Evolutionary conservation across 2,113 vertebrate species (phyloP), one percentile per base, ranked within the genome.

Genomic region (Cettia cetti): DNA sequence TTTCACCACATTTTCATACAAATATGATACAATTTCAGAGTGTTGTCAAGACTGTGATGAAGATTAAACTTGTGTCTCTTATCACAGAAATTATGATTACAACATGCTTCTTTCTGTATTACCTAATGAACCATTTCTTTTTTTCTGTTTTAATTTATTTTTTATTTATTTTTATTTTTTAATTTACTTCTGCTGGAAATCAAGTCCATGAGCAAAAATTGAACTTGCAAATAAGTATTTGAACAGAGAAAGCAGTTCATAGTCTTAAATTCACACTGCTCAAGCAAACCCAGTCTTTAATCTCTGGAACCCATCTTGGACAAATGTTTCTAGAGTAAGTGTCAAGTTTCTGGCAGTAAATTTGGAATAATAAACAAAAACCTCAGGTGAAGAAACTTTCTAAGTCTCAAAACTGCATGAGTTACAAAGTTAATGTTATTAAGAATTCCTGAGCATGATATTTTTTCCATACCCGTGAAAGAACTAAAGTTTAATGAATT

Each of bases 291-390:
- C 63, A 85, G 92, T 59, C 44, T 95, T 92, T 90, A 89, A 92
- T 85, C 81, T 92, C 81, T 82, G 86, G 88, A 79, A 89, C 91
- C 21, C 86, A 87, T 94, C 90, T 95, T 92, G 89, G 80, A 90
- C 89, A 96, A 92, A 87, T 0, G 57, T 93, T 97, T 96, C 96
- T 94, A 68, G 74, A 82, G 75, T 70, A 94, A 79, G 94, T 72
- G 86, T 95, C 92, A 93, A 76, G 49, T 93, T 94, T 93, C 86
- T 91, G 93, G 90, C 82, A 95, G 84, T 78, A 68, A 72, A 94
- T 97, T 94, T 93, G 95, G 95, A 96, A 96, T 90, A 94, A 97
- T 91, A 94, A 96, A 78, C 50, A 93, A 94, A 97, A 94, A 95
- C 69, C 65, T 95, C 82, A 82, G 95, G 83, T 89, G 70, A 92